Conservation (phyloP, 2,888 invertebrate species). For the Pseudococcus viburni region DNA sequence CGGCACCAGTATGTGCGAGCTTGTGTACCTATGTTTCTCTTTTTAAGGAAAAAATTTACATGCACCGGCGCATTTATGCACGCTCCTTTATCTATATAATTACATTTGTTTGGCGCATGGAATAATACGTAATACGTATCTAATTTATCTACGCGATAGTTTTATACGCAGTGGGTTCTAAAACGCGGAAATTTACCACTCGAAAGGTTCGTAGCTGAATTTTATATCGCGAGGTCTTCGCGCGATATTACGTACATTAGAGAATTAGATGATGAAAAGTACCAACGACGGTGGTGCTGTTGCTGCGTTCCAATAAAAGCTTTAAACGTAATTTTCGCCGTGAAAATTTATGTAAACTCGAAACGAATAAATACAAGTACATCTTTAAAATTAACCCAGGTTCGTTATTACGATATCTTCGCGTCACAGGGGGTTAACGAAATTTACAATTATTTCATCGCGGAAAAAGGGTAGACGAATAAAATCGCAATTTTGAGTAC, state of each 20-base stretch:
- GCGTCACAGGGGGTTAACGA: too few relatives aligned
- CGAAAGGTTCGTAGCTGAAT: not conserved
- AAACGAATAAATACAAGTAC: not conserved
- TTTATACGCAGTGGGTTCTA: not conserved
- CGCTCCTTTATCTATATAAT: not conserved
- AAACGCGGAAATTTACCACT: not conserved
- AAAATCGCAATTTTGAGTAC: too few relatives aligned
- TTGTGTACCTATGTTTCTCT: not conserved
- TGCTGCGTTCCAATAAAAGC: not conserved
- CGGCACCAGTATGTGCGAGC: not conserved
- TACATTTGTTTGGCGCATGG: conserved; percentile 8
- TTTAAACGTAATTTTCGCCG: not conserved
- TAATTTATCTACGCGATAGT: not conserved
- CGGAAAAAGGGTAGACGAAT: too few relatives aligned
- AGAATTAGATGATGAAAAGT: conserved; percentile 12
- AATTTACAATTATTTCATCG: too few relatives aligned
- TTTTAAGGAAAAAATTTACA: conserved; percentile 15
- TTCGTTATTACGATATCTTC: too few relatives aligned
- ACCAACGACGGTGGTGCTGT: not conserved
- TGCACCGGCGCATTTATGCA: not conserved
- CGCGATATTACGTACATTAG: not conserved
- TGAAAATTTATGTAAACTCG: conserved; percentile 1
- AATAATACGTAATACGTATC: not conserved
- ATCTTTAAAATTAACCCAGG: not conserved
- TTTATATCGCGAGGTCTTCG: not conserved